These are phyloP conservation scores for Siphamia tubifer DNA, from an alignment of 2,113 vertebrate genomes.

Conservation along the genomic window DNA sequence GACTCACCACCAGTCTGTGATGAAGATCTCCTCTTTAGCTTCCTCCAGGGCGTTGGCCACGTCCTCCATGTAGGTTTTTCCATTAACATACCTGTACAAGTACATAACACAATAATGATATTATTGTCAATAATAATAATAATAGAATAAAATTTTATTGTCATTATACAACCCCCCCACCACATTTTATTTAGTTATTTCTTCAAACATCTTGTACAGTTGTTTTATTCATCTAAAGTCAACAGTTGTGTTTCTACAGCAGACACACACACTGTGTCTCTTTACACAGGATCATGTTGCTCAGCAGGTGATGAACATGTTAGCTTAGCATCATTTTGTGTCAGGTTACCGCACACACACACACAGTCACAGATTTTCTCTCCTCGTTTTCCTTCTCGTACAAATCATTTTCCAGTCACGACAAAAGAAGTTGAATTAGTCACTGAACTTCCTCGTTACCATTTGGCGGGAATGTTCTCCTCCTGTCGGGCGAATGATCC, in stretches of 20 bases:
- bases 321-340: slow-evolving; percentile 71
- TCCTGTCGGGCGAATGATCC: slow-evolving; percentile 88
- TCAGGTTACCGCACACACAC: slow-evolving; percentile 68
- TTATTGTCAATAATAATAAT: neutral
- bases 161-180: no score
- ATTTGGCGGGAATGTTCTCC: slow-evolving; percentile 86
- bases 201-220: no score
- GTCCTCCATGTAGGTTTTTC: slow-evolving; percentile 93
- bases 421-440: no score
- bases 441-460: slow-evolving; percentile 83
- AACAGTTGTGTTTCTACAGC: neutral
- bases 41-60: slow-evolving; percentile 92
- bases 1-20: slow-evolving; percentile 97
- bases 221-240: no score
- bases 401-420: no score
- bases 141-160: no score
- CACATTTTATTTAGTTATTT: no score
- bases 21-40: slow-evolving; percentile 95
- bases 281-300: slow-evolving; percentile 66
- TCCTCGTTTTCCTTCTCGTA: no score
- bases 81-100: slow-evolving; percentile 92
- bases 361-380: no score
- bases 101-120: slow-evolving; percentile 38
- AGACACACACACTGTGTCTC: slow-evolving; percentile 18
- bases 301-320: slow-evolving; percentile 54